Conservation (phyloP, 2,888 invertebrate species). For the Branchipolynoe longqiensis region DNA sequence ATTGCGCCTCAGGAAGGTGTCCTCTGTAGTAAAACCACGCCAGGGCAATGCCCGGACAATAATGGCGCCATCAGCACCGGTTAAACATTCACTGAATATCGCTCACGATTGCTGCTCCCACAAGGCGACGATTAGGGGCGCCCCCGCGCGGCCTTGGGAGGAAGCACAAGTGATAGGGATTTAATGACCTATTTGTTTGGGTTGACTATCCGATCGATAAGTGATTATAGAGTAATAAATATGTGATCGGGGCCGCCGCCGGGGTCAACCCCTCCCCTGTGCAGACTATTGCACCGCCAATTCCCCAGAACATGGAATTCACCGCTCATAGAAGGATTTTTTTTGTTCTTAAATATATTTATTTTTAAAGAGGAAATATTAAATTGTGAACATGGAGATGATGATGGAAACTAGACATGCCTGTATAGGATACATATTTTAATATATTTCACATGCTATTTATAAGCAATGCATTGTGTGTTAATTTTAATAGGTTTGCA, state of each 20-base stretch:
- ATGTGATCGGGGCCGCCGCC: not conserved
- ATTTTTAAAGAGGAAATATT: no score
- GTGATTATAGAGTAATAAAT: constrained; percentile 55
- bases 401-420: no score
- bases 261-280: not conserved
- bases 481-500: no score
- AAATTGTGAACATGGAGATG: no score
- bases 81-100: constrained; percentile 55
- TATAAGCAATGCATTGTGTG: no score
- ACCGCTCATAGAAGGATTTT: no score
- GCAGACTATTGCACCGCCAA: not conserved
- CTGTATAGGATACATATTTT: no score
- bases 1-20: no score
- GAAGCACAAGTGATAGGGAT: constrained; percentile 25
- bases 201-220: constrained; percentile 40
- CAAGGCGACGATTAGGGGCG: constrained; percentile 19
- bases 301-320: no score
- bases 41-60: not conserved
- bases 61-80: constrained; percentile 29
- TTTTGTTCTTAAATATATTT: no score
- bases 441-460: no score
- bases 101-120: constrained; percentile 32
- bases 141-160: constrained; percentile 20
- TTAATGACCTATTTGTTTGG: constrained; percentile 57
- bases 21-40: no score